Evolutionary conservation across 2,888 invertebrate genomes (phyloP), one percentile per base, ranked within the genome.

Genomic region (Strigamia crassipes): DNA sequence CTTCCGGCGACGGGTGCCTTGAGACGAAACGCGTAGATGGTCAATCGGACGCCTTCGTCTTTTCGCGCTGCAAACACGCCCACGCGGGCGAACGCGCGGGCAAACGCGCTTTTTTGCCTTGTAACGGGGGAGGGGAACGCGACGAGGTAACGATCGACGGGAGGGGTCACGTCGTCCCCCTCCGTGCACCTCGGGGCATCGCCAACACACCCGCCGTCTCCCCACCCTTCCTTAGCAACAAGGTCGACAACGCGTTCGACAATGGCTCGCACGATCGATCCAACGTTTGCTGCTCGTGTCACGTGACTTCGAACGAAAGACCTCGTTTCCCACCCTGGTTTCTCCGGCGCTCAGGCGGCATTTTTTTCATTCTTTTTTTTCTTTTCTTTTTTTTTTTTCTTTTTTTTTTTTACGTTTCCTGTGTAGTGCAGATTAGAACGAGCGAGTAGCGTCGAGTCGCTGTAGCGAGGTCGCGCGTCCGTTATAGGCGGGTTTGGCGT

Each of bases 261-360:
- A 66, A 66, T 66, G 61, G 61, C 61, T 23, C 61, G 61, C 61
- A 66, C 61, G 61, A 66, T 66, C 61, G 61, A 66, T 66, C 61
- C 61, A 66, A 18, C 61, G 61, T 66, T 66, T 66, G 61, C 61
- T 66, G 61, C 61, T 23, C 61, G 61, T 66, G 61, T 66, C 61
- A 66, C 61, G 61, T 66, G 61, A 66, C 61, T 66, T 23, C 21
- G 61, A 66, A 66, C 61, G 61, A 66, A 23, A 23, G 61, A 66
- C 61, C 61, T 23, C 61, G 23, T 66, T 66, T 66, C 61, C 61
- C 61, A 66, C 61, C 61, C 61, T 66, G 61, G 61, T 66, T 66
- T 66, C 46, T 66, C 61, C 23, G 21, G 21, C 61, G 21, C 21
- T 66, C 61, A 46, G 46, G 46, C 46, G 46, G 46, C 46, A 46